phyloP scores from a whole-genome alignment of 2,113 vertebrate species.

The Pteropus alecto region DNA sequence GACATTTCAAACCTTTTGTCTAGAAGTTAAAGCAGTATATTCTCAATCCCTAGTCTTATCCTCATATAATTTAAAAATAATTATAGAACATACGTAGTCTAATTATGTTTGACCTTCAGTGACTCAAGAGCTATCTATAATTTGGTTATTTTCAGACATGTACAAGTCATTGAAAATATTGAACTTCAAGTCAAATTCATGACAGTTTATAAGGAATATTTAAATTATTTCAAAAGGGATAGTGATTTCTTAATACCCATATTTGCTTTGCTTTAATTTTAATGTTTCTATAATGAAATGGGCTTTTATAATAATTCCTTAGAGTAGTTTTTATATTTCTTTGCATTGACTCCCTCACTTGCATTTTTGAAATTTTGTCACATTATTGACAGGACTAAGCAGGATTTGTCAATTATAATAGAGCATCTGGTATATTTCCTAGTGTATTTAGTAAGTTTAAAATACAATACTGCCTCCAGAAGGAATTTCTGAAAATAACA shows the following conservation, averaged over 20 bases:
- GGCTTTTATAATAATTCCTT: background rate
- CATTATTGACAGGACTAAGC: background rate
- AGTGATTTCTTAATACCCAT: background rate
- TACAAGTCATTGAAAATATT: background rate
- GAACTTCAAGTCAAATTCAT: background rate
- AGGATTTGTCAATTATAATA: background rate
- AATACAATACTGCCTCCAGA: constrained; percentile 78
- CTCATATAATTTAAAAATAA: background rate
- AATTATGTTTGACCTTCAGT: background rate
- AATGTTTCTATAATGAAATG: background rate
- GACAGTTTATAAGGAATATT: background rate
- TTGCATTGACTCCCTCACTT: background rate
- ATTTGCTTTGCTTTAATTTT: background rate
- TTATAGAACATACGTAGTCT: background rate
- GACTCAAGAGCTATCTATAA: background rate
- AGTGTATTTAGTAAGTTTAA: background rate
- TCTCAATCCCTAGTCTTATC: background rate
- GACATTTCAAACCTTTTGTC: background rate
- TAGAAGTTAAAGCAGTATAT: background rate
- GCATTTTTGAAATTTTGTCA: background rate
- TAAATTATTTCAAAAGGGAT: constrained; percentile 30
- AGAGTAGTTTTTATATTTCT: background rate
- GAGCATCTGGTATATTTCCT: background rate
- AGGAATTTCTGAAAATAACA: constrained; percentile 64
- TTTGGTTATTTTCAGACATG: background rate